phyloP scores from a whole-genome alignment of 2,113 vertebrate genomes.

The Sinocyclocheilus anophthalmus region DNA sequence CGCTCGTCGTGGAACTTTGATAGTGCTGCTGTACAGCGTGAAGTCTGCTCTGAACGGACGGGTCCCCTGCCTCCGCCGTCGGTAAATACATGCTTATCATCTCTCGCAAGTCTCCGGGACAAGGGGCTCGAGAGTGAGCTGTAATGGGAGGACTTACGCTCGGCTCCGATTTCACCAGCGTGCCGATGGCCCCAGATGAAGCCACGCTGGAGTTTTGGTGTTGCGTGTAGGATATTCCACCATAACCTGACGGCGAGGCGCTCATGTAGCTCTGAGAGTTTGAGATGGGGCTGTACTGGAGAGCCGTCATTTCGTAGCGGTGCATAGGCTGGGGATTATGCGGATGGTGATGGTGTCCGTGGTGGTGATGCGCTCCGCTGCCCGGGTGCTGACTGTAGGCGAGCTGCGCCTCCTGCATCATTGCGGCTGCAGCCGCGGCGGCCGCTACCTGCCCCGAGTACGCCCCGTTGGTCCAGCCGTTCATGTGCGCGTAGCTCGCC shows the following conservation, averaged over 20 bases:
- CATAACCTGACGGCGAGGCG: conserved; percentile 90
- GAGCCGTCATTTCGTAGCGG: conserved; percentile 91
- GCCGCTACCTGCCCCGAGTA: conserved; percentile 74
- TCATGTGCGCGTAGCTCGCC: conserved; percentile 60
- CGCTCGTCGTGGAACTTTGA: conserved; percentile 85
- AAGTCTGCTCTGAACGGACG: conserved; percentile 88
- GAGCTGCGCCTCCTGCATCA: conserved; percentile 98
- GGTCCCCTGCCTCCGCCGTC: conserved; percentile 84
- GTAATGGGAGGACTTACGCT: conserved; percentile 90
- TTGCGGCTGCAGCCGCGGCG: conserved; percentile 88
- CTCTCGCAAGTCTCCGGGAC: conserved; percentile 93
- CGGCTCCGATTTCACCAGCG: conserved; percentile 91
- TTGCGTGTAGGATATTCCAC: conserved; percentile 86
- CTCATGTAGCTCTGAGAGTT: conserved; percentile 94
- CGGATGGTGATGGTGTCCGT: conserved; percentile 80
- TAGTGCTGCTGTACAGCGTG: conserved; percentile 94
- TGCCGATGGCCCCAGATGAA: conserved; percentile 85
- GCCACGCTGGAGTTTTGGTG: conserved; percentile 82
- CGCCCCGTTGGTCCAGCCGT: conserved; percentile 91
- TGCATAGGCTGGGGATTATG: conserved; percentile 88
- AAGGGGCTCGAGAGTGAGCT: conserved; percentile 81
- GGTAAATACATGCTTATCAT: conserved; percentile 99
- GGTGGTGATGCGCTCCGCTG: conserved; percentile 82
- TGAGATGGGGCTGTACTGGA: conserved; percentile 93
- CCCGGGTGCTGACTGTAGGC: conserved; percentile 93